Evolutionary conservation across 2,888 invertebrate species (phyloP).

Genomic region (Sycophila texana): DNA sequence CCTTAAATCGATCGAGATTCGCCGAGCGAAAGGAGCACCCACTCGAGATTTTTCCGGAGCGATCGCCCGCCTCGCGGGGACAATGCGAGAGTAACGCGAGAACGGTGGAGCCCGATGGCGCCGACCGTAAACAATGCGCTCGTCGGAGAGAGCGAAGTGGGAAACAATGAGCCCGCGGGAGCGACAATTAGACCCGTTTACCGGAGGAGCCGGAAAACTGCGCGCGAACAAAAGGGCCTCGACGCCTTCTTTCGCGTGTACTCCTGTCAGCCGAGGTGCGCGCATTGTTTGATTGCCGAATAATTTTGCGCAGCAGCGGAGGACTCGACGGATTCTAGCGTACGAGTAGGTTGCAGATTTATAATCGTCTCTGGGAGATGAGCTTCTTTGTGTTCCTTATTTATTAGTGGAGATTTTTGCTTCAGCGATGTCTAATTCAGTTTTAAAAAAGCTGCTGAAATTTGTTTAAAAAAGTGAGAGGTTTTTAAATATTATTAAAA

Average conservation of each 20-base stretch:
- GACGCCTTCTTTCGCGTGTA: background rate
- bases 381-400: background rate
- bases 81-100: constrained; percentile 16
- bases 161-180: background rate
- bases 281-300: background rate
- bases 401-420: too few species aligned
- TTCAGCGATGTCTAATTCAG: too few species aligned
- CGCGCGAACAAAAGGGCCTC: constrained; percentile 2
- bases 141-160: background rate
- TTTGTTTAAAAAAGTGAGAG: too few species aligned
- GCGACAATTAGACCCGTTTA: constrained; percentile 30
- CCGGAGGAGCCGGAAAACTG: constrained; percentile 21
- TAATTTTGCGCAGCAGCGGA: background rate
- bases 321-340: too few species aligned
- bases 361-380: too few species aligned
- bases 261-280: background rate
- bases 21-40: too few species aligned
- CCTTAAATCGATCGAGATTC: too few species aligned
- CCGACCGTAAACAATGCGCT: constrained; percentile 24
- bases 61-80: background rate
- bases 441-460: too few species aligned
- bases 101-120: background rate
- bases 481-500: too few species aligned
- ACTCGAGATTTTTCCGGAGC: too few species aligned
- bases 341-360: too few species aligned